A percentile compares a stretch with the other conserved stretches of the same genome.
Conservation (phyloP, 2,888 invertebrate genomes). For the Synanthedon vespiformis region DNA sequence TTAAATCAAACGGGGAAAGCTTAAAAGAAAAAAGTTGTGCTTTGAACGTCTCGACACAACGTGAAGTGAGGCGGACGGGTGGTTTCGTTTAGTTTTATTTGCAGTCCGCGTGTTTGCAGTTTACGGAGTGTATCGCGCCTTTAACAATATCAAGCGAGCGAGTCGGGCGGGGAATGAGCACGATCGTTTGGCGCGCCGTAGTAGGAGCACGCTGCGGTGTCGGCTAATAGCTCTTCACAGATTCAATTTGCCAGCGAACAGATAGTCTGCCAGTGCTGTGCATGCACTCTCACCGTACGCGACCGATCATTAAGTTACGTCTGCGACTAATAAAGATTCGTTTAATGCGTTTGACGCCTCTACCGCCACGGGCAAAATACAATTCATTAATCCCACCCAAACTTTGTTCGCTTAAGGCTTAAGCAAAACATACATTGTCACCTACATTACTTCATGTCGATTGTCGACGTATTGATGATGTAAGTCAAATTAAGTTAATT, state of each 20-base stretch:
- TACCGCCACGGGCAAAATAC: neutral
- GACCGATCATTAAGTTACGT: conserved; percentile 60
- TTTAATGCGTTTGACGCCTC: conserved; percentile 15
- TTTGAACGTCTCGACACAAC: conserved; percentile 8
- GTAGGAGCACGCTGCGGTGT: conserved; percentile 43
- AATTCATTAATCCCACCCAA: too few relatives aligned
- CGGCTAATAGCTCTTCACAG: conserved; percentile 64
- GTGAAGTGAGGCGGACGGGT: conserved; percentile 18
- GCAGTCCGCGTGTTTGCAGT: conserved; percentile 23
- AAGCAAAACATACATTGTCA: too few relatives aligned
- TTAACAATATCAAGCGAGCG: conserved; percentile 32
- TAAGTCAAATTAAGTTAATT: too few relatives aligned
- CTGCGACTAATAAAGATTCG: conserved; percentile 37
- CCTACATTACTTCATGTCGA: too few relatives aligned
- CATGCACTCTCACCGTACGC: conserved; percentile 29
- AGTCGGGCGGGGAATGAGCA: conserved; percentile 36
- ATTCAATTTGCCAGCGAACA: conserved; percentile 64
- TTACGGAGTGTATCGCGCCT: conserved; percentile 31
- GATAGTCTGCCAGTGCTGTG: conserved; percentile 45
- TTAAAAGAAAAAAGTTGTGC: conserved; percentile 1
- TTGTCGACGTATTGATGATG: too few relatives aligned
- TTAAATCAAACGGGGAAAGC: neutral
- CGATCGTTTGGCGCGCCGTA: conserved; percentile 43
- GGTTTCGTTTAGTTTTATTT: conserved; percentile 28
- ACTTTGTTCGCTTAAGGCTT: too few relatives aligned